Conservation (phyloP, 2,113 vertebrate genomes). For the Phalacrocorax carbo region DNA sequence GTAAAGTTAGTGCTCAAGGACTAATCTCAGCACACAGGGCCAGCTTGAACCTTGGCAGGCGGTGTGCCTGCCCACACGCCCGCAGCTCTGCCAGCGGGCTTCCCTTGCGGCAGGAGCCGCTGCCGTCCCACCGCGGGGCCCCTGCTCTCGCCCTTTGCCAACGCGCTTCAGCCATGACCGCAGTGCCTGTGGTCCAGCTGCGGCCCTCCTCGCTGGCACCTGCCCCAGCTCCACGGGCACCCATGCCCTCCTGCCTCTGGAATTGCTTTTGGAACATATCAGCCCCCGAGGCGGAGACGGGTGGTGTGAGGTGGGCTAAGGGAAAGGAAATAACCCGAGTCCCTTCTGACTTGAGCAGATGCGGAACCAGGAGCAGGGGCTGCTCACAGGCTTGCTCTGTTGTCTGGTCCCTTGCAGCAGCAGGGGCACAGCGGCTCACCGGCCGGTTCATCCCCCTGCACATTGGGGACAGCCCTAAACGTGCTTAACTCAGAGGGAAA, state of each 20-base stretch:
- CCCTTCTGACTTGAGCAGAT: neutral
- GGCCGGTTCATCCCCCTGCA: neutral
- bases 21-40: neutral
- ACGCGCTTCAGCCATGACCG: fast-evolving
- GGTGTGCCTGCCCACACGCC: neutral
- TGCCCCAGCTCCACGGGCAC: neutral
- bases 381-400: neutral
- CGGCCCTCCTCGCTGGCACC: neutral
- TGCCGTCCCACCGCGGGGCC: neutral
- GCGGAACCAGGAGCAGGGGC: neutral
- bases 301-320: neutral
- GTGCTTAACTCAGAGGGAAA: neutral
- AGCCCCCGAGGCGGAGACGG: fast-evolving
- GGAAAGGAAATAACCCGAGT: neutral
- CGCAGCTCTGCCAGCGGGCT: neutral
- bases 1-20: neutral
- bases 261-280: fast-evolving
- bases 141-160: neutral
- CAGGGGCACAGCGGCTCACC: neutral
- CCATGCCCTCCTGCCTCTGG: neutral
- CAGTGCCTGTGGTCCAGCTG: neutral
- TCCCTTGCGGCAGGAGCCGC: neutral
- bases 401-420: neutral
- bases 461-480: neutral
- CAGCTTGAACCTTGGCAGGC: neutral